phyloP scores from a whole-genome alignment of 2,888 invertebrate genomes.

The Xestia rhomboidea region DNA sequence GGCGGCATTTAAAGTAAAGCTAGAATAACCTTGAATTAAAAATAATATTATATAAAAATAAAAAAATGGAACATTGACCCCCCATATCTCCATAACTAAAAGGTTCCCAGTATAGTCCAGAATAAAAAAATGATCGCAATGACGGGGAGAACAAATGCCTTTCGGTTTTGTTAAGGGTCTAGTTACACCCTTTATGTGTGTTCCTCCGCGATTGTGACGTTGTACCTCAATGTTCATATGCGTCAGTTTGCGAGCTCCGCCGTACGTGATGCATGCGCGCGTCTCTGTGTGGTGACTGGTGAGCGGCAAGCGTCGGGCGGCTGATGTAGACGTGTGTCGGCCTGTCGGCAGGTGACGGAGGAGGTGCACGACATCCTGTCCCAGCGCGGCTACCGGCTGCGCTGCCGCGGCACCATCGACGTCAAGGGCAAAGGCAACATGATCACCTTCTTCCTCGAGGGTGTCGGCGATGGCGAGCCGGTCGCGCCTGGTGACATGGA shows the following conservation, averaged over 20 bases:
- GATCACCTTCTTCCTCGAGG: slow-evolving; percentile 96
- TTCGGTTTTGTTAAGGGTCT: too few relatives aligned
- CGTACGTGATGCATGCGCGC: slow-evolving; percentile 38
- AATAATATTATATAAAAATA: too few relatives aligned
- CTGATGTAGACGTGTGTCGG: slow-evolving; percentile 41
- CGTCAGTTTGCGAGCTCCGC: slow-evolving; percentile 4
- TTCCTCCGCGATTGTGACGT: slow-evolving; percentile 74
- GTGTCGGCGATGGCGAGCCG: slow-evolving; percentile 80
- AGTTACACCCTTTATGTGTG: not conserved
- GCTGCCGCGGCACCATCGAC: slow-evolving; percentile 96
- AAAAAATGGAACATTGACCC: too few relatives aligned
- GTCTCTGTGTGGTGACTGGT: not conserved
- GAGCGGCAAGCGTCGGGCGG: slow-evolving; percentile 23
- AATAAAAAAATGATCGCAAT: too few relatives aligned
- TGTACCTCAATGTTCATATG: slow-evolving; percentile 75
- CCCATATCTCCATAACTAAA: too few relatives aligned
- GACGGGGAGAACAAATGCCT: too few relatives aligned
- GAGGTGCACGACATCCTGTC: slow-evolving; percentile 96
- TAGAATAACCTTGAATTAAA: too few relatives aligned
- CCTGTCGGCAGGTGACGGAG: slow-evolving; percentile 93
- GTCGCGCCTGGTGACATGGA: slow-evolving; percentile 67
- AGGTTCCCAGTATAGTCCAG: too few relatives aligned
- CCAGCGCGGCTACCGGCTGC: slow-evolving; percentile 94
- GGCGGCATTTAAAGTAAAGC: too few relatives aligned
- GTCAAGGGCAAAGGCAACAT: slow-evolving; percentile 99